A percentile compares a stretch with the other conserved stretches of the same genome.
Evolutionary conservation across 2,797 vertebrate species (phyloP).

Genomic region (Lepus townsendii): DNA sequence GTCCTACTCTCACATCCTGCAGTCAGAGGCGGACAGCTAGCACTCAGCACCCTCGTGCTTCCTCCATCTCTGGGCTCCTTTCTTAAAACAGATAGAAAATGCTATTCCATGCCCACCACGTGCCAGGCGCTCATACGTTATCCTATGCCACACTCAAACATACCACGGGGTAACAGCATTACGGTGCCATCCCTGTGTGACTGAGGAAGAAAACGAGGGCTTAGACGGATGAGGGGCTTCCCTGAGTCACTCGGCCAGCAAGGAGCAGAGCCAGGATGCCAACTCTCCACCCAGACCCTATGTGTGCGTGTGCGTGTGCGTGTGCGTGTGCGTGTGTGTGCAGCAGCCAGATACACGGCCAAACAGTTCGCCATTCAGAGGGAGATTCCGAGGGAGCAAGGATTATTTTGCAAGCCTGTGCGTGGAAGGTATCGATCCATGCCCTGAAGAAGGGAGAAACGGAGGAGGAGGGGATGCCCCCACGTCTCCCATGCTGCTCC

Average conservation of each 20-base stretch:
- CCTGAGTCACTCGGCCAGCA: neutral
- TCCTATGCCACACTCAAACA: neutral
- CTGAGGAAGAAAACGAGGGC: neutral
- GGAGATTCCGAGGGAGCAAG: neutral
- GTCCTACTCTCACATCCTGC: neutral
- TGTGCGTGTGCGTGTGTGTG: accelerated
- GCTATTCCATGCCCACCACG: no score
- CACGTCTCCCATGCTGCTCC: neutral
- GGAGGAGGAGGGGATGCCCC: neutral
- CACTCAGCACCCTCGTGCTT: accelerated
- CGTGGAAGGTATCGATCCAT: neutral
- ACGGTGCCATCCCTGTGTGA: neutral
- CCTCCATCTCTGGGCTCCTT: neutral
- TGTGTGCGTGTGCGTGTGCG: no score
- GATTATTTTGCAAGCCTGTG: neutral
- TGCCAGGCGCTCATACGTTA: neutral
- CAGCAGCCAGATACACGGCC: accelerated
- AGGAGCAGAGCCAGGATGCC: neutral
- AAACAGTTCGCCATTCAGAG: neutral
- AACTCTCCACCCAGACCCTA: neutral
- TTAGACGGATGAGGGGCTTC: neutral
- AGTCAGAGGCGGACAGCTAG: neutral
- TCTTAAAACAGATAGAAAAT: neutral
- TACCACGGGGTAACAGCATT: accelerated
- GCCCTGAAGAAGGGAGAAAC: neutral